These are phyloP conservation scores for Rhynchophorus ferrugineus DNA, from an alignment of 1,140 invertebrate species.

Conservation along the genomic window DNA sequence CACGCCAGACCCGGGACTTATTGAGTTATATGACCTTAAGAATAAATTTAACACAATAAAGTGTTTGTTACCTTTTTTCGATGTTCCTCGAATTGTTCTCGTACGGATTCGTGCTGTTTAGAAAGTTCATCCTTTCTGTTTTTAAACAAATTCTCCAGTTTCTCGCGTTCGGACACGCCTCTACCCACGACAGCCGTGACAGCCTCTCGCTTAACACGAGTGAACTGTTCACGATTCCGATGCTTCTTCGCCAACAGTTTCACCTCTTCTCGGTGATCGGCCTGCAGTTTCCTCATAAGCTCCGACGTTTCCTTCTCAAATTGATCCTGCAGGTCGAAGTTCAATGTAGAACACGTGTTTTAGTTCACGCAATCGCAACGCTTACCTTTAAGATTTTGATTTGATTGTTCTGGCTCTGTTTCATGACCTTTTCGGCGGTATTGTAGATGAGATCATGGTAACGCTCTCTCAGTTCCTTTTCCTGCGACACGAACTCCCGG, in stretches of 20 bases:
- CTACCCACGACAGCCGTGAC: slow-evolving; percentile 68
- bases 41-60: too few species aligned
- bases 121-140: slow-evolving; percentile 66
- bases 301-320: slow-evolving; percentile 73
- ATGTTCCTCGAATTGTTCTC: slow-evolving; percentile 58
- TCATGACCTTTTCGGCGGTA: slow-evolving; percentile 71
- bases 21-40: too few species aligned
- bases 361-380: neutral
- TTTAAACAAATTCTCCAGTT: slow-evolving; percentile 65
- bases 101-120: slow-evolving; percentile 70
- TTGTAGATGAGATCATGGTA: slow-evolving; percentile 74
- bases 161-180: slow-evolving; percentile 72
- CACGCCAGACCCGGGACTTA: too few species aligned
- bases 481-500: slow-evolving; percentile 64
- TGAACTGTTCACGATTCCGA: slow-evolving; percentile 84
- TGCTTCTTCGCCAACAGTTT: slow-evolving; percentile 72
- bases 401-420: slow-evolving; percentile 68
- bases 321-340: slow-evolving; percentile 50
- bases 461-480: slow-evolving; percentile 73
- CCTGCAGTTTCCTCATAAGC: slow-evolving; percentile 75
- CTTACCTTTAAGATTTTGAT: slow-evolving; percentile 57
- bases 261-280: slow-evolving; percentile 76
- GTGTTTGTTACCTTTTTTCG: slow-evolving; percentile 62
- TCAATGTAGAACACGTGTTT: too few species aligned
- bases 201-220: slow-evolving; percentile 70